Base-by-base conservation (phyloP, 2,888 invertebrate species). In the Neria commutata region DNA sequence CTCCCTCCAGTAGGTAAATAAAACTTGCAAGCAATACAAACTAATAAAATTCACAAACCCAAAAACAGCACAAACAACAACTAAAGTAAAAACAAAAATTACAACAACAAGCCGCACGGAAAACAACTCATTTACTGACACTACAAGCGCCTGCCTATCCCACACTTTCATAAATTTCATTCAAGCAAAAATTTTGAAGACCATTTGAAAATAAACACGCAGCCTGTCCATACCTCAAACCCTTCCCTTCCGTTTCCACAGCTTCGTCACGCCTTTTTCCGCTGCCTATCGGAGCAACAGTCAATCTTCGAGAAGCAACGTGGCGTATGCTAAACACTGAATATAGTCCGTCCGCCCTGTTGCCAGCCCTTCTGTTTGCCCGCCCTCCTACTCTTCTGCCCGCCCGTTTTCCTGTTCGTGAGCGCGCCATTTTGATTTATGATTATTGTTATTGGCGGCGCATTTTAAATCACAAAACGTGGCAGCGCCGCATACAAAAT, bases 381-480 rank as follows among this genome's bases (percentile, higher is more conserved):
- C 37, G 3, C 37, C 37, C 11, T n/a, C 37, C 11, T 37, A 10
- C 11, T 11, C 37, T 6, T 37, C 37, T 4, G 8, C 37, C n/a
- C 37, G 37, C 11, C 29, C 6, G 5, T 29, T 5, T 11, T 29
- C 29, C 45, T 55, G 26, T 34, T 21, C 46, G n/a, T 26, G 33
- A 24, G 46, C 37, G 47, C 58, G 57, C 55, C 54, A 67, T 62
- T 67, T 69, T 76, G 75, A 76, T 76, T 76, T 76, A 76, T 76
- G 73, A 72, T 75, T 76, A 76, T 76, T 75, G 72, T 75, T 75
- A 76, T 76, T 76, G 74, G 74, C 71, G 76, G 70, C 69, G 71
- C 72, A 74, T 76, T 75, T 75, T 70, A 76, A 75, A 76, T 75
- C 76, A 73, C 70, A 74, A 67, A 50, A 62, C 65, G 67, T 65